Evolutionary conservation across 2,797 vertebrate species (phyloP), one percentile per base, ranked within the genome.

Genomic region (Holocentrus rufus): DNA sequence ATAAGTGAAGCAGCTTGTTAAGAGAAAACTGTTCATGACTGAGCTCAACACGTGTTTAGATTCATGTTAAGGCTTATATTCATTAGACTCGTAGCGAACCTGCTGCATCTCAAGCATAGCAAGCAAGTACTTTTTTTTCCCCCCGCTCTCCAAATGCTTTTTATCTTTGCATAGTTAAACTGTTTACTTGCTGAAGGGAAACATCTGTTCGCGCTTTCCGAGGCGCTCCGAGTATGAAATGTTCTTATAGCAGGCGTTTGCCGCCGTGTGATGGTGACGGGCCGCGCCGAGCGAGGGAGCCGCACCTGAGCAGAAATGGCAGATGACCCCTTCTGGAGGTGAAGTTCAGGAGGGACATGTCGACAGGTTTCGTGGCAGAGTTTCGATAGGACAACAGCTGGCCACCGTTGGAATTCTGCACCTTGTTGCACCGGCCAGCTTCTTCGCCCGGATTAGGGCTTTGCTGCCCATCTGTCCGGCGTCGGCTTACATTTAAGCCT

Each of bases 391-490:
- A 76, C 70, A 91, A 82, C 91, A 92, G 83, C 90, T 92, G 90
- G 79, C 80, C 86, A 61, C 90, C 62, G 82, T 89, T 85, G 82
- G 88, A 87, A 82, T 85, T 84, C 75, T 83, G 84, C 85, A 91
- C 91, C 91, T 92, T 88, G 88, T 81, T 88, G 86, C 91, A 88
- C 77, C 67, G 34, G 85, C 68, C 87, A 70, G 87, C 84, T 87
- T 87, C 88, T 89, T 88, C 62, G 31, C 76, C 77, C 62, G 90
- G 93, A 94, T 93, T 93, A 93, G 80, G 89, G 87, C 86, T 90
- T 79, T 79, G 75, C 81, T 70, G 88, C 89, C 93, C 93, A 94
- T 94, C 93, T 94, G 94, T 90, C 73, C 75, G 80, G 85, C 82
- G 56, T 89, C 84, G 79, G 90, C 89, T 92, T 91, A 90, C 85